Conservation (phyloP, 2,113 vertebrate species). For the Neolamprologus variostigma region DNA sequence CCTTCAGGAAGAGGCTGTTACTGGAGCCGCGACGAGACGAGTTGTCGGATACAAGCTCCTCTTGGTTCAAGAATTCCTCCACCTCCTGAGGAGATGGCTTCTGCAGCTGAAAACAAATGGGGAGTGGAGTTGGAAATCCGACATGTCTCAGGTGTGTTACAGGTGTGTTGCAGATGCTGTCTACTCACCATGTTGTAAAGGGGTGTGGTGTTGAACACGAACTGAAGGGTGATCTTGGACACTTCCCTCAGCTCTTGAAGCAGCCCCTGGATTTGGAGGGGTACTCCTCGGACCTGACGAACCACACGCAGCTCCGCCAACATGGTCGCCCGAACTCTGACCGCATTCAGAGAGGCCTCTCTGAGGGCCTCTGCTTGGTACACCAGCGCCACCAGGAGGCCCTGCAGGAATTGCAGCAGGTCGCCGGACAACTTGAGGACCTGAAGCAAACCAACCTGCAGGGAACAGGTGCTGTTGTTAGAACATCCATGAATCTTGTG, state of each 20-base stretch:
- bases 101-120: slow-evolving; percentile 38
- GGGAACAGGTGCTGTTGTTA: not conserved
- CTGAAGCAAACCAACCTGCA: slow-evolving; percentile 44
- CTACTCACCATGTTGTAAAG: slow-evolving; percentile 64
- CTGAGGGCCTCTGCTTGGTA: slow-evolving; percentile 26
- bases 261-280: slow-evolving; percentile 28
- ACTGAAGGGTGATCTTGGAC: slow-evolving; percentile 55
- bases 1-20: slow-evolving; percentile 62
- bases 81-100: slow-evolving; percentile 47
- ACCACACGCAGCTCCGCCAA: slow-evolving; percentile 28
- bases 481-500: not conserved
- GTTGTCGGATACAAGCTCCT: slow-evolving; percentile 9
- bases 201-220: slow-evolving; percentile 63
- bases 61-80: slow-evolving; percentile 58
- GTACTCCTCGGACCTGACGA: slow-evolving; percentile 31
- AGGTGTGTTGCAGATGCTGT: not conserved
- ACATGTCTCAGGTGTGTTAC: not conserved
- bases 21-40: slow-evolving; percentile 30
- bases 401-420: slow-evolving; percentile 39
- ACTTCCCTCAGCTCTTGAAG: slow-evolving; percentile 52
- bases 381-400: slow-evolving; percentile 32
- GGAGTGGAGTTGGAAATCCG: not conserved
- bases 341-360: not conserved
- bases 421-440: slow-evolving; percentile 21
- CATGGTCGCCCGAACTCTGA: not conserved